Evolutionary conservation across 1,140 invertebrate genomes (phyloP).

Genomic region (Cydia fagiglandana): DNA sequence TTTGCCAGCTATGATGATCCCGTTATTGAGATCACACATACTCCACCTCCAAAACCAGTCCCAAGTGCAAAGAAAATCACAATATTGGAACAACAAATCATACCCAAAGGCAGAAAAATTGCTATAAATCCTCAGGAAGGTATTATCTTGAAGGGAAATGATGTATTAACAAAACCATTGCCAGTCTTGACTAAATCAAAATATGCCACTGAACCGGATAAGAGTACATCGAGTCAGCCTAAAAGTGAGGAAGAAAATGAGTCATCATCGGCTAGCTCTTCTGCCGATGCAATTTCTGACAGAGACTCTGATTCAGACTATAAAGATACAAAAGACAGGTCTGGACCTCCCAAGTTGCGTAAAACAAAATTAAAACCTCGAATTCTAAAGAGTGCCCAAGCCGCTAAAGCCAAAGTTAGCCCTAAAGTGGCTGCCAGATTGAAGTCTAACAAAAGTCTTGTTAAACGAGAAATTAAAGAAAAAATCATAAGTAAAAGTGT

Average conservation of each 20-base stretch:
- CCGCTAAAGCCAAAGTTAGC: constrained; percentile 53
- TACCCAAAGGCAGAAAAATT: constrained; percentile 77
- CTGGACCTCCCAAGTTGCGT: constrained; percentile 51
- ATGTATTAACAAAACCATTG: constrained; percentile 67
- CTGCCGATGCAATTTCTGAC: constrained; percentile 69
- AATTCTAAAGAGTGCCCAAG: constrained; percentile 58
- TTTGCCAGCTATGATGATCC: constrained; percentile 64
- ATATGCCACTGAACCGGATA: constrained; percentile 46
- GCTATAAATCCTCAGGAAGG: constrained; percentile 65
- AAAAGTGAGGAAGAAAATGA: constrained; percentile 61
- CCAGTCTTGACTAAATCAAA: constrained; percentile 62
- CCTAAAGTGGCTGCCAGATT: constrained; percentile 54
- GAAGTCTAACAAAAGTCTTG: constrained; percentile 58
- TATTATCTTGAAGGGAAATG: constrained; percentile 71
- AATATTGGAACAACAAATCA: constrained; percentile 74
- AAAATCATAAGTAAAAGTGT: constrained; percentile 56
- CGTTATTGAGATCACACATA: constrained; percentile 69
- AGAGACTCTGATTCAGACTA: constrained; percentile 77
- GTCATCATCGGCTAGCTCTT: constrained; percentile 69
- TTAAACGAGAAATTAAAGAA: constrained; percentile 65
- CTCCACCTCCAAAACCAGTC: constrained; percentile 66
- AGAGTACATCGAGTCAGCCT: constrained; percentile 40
- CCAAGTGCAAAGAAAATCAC: constrained; percentile 76
- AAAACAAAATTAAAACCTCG: constrained; percentile 65
- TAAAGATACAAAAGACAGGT: constrained; percentile 67